A percentile compares a stretch with the other conserved stretches of the same genome.
Conservation (phyloP, 2,888 invertebrate genomes). For the Euplexia lucipara region DNA sequence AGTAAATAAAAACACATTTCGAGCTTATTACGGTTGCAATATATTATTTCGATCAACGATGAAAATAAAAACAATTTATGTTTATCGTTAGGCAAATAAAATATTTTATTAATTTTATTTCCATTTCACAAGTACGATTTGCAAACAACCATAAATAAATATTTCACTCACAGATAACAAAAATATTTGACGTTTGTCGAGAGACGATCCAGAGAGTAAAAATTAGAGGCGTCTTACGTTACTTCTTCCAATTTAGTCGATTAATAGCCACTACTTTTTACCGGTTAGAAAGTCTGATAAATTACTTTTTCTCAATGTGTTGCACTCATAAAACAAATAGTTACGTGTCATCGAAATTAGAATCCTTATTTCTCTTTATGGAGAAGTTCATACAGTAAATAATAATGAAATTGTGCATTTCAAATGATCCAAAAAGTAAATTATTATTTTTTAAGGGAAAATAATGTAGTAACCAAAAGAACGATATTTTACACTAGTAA, state of each 20-base stretch:
- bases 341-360: too few relatives aligned
- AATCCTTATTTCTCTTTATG: too few relatives aligned
- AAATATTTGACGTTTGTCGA: conserved; percentile 27
- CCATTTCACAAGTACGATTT: conserved; percentile 45
- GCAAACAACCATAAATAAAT: conserved; percentile 55
- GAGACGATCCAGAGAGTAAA: not conserved
- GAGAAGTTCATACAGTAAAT: too few relatives aligned
- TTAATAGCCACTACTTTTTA: too few relatives aligned
- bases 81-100: conserved; percentile 20
- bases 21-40: conserved; percentile 4
- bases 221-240: not conserved
- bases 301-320: conserved; percentile 28
- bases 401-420: not conserved
- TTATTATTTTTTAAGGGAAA: conserved; percentile 59
- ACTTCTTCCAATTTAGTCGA: conserved; percentile 11
- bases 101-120: conserved; percentile 30
- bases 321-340: conserved; percentile 25
- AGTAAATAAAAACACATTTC: conserved; percentile 25
- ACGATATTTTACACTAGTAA: conserved; percentile 71
- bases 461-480: too few relatives aligned
- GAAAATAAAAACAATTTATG: conserved; percentile 21
- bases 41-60: conserved; percentile 13
- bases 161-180: conserved; percentile 10
- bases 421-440: conserved; percentile 10
- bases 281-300: too few relatives aligned